Percentiles rank a stretch among this genome's conserved stretches.
These are phyloP conservation scores for Dasysyrphus albostriatus DNA, from an alignment of 2,888 invertebrate genomes.

Conservation along the genomic window DNA sequence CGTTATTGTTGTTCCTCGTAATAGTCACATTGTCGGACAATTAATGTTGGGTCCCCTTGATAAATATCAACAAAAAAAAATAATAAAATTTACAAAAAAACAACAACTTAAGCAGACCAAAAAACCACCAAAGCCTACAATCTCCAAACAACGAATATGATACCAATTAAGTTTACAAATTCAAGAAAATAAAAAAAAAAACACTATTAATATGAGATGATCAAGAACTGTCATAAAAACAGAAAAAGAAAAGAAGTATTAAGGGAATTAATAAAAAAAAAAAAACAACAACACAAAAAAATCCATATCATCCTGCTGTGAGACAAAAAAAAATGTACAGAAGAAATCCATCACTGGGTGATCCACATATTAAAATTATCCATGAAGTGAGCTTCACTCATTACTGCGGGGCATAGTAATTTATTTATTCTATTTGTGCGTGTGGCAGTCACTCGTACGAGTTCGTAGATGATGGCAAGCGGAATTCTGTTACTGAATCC, in stretches of 20 bases:
- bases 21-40: slow-evolving; percentile 61
- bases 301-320: slow-evolving; percentile 20
- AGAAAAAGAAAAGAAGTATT: slow-evolving; percentile 23
- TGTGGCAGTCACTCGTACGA: slow-evolving; percentile 6
- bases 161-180: slow-evolving; percentile 56
- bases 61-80: slow-evolving; percentile 40
- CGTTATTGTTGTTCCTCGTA: slow-evolving; percentile 5
- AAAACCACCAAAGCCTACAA: background rate
- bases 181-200: slow-evolving; percentile 16
- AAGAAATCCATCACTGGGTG: slow-evolving; percentile 27
- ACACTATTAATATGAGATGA: slow-evolving; percentile 51
- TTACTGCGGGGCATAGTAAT: slow-evolving; percentile 26
- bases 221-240: slow-evolving; percentile 44
- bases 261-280: slow-evolving; percentile 33
- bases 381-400: slow-evolving; percentile 14
- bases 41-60: slow-evolving; percentile 51
- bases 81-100: slow-evolving; percentile 46
- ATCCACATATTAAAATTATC: slow-evolving; percentile 17
- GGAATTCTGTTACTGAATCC: slow-evolving; percentile 43
- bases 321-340: background rate
- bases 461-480: slow-evolving; percentile 2
- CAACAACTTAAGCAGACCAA: background rate
- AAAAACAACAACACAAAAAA: background rate
- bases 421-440: slow-evolving; percentile 26
- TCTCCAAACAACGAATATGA: slow-evolving; percentile 25